These are phyloP conservation scores for Sterna hirundo DNA, from an alignment of 2,113 vertebrate genomes.

Conservation along the genomic window DNA sequence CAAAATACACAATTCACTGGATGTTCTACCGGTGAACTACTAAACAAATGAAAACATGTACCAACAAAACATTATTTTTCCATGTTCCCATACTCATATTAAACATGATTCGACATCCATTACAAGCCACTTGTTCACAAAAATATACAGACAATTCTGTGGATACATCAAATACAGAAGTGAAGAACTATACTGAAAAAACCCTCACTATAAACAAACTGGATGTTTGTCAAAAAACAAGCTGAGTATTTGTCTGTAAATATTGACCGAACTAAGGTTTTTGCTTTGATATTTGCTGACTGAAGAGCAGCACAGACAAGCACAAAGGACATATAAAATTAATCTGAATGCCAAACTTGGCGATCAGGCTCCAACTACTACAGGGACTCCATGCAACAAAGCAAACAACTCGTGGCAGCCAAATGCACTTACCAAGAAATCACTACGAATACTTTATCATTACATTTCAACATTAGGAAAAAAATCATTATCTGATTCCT, in stretches of 20 bases:
- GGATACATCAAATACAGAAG: neutral
- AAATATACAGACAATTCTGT: conserved; percentile 1
- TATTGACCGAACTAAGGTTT: conserved; percentile 48
- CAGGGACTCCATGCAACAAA: neutral
- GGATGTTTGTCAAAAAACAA: conserved; percentile 56
- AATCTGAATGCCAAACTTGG: neutral
- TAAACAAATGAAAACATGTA: neutral
- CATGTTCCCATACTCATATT: neutral
- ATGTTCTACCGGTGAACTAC: neutral
- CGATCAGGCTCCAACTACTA: neutral
- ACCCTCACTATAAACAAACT: neutral
- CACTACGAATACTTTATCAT: neutral
- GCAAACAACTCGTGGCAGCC: neutral
- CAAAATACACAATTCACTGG: neutral
- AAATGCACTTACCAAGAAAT: neutral
- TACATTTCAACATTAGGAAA: neutral
- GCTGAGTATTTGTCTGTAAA: conserved; percentile 46
- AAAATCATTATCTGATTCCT: neutral
- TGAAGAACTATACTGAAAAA: conserved; percentile 6
- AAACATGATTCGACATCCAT: neutral
- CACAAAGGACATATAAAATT: conserved; percentile 9
- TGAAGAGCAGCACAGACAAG: conserved; percentile 27
- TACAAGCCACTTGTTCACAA: conserved; percentile 10
- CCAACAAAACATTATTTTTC: neutral
- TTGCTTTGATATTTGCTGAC: conserved; percentile 10